Conservation (phyloP, 1,140 invertebrate genomes). For the Lepidurus apus region DNA sequence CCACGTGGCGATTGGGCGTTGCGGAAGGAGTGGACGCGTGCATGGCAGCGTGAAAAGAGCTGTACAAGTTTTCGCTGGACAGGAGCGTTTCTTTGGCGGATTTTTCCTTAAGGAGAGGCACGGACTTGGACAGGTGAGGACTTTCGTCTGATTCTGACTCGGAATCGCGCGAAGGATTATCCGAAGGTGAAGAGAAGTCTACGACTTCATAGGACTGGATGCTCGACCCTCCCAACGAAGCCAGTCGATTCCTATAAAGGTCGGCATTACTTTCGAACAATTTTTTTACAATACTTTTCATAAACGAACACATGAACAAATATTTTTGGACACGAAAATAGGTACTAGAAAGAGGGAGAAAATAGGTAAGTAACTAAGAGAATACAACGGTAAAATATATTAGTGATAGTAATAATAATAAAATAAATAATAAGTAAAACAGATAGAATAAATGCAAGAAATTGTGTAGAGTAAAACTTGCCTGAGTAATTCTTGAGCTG, state of each 20-base stretch:
- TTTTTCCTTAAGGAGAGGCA: background rate
- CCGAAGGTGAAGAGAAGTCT: background rate
- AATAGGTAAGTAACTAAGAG: background rate
- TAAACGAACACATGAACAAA: no score
- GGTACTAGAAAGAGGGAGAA: no score
- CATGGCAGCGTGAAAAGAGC: constrained; percentile 24
- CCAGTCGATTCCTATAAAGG: background rate
- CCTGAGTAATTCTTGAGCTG: constrained; percentile 35
- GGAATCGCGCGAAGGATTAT: background rate
- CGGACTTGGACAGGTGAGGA: background rate
- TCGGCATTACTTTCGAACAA: background rate
- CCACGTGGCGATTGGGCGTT: constrained; percentile 30
- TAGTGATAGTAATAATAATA: background rate
- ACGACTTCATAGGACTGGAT: background rate
- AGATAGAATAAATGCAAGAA: background rate
- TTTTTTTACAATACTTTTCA: background rate
- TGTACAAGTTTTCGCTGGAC: constrained; percentile 31
- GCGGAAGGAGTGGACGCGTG: constrained; percentile 25
- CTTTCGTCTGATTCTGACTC: background rate
- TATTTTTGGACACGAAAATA: no score
- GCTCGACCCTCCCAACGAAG: background rate
- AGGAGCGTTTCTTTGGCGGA: background rate
- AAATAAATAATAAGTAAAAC: background rate
- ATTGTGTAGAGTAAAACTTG: background rate
- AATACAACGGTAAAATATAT: background rate